Percentiles rank a stretch among this genome's conserved stretches.
Evolutionary conservation across 1,140 invertebrate species (phyloP).

Genomic region (Copidosoma floridanum): DNA sequence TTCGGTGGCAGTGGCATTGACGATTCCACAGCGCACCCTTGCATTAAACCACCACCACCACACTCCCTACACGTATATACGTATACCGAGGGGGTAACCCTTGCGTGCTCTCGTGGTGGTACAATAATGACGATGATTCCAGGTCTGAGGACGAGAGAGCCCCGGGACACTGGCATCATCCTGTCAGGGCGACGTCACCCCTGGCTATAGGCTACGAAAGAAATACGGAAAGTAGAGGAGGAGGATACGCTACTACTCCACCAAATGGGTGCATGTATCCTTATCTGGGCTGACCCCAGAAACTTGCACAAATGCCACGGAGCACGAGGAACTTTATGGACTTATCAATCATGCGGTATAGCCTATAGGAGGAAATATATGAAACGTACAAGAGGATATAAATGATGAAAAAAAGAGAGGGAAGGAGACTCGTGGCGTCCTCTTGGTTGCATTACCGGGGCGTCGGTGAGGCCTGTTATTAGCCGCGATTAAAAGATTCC

Average conservation of each 20-base stretch:
- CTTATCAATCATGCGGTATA: conserved; percentile 58
- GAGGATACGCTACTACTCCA: too few species aligned
- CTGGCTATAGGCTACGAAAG: conserved; percentile 34
- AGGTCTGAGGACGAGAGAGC: conserved; percentile 35
- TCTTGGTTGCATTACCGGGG: conserved; percentile 24
- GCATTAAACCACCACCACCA: too few species aligned
- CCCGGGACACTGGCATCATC: conserved; percentile 52
- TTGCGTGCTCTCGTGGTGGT: neutral
- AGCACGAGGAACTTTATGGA: conserved; percentile 56
- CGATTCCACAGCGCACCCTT: conserved; percentile 42
- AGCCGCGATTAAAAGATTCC: conserved; percentile 57
- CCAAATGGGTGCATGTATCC: too few species aligned
- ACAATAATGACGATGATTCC: conserved; percentile 56
- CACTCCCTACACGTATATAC: too few species aligned
- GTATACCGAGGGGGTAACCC: neutral
- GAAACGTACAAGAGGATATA: neutral
- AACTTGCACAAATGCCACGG: too few species aligned
- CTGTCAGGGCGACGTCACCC: conserved; percentile 54
- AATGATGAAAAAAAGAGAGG: neutral
- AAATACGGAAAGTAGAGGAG: conserved; percentile 29
- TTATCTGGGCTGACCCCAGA: conserved; percentile 39
- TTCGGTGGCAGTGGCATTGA: conserved; percentile 53
- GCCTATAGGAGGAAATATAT: conserved; percentile 24
- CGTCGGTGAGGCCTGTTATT: conserved; percentile 49
- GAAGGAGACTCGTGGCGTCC: too few species aligned